Base-by-base conservation (phyloP, 2,888 invertebrate species). In the Metalampra italica region DNA sequence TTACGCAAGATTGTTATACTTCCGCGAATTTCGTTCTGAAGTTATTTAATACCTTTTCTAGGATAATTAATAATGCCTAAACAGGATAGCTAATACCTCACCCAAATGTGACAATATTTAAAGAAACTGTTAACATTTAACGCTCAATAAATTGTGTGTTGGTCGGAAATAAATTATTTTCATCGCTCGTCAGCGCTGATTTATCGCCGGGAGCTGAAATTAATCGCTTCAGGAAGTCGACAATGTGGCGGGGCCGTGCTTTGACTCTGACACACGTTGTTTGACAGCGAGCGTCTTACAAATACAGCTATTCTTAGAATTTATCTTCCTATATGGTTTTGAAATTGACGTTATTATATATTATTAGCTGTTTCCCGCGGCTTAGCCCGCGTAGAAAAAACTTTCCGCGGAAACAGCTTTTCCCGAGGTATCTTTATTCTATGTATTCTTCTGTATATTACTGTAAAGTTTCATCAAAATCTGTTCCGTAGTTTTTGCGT, bases 221-320 rank as follows among this genome's bases (percentile, higher is more conserved):
- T 81, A 80, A 82, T 78, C 71, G 79, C 75, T 76, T 75, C 70
- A 75, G 78, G 74, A 79, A 78, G 77, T 72, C 66, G 62, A 60
- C 62, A 56, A 62, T 42, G 37, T 37, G 43, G 36, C 29, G 43
- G 43, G 43, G 9, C n/a, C 43, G 12, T 37, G 22, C 14, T 32
- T n/a, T 46, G 34, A 47, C 47, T 36, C n/a, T 36, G 36, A 47
- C 37, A 39, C 45, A 36, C 45, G 29, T 32, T 41, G 46, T 40
- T 46, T 40, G 40, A 47, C 42, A 47, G 36, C 40, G 9, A 37
- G 39, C 30, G 37, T 29, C 29, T 47, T 42, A 34, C 29, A 39
- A 43, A 42, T 29, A 13, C 37, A 14, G 30, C 30, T 29, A 29
- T 37, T 29, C 38, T 45, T 11, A 12, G 29, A 36, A 47, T 41